Evolutionary conservation across 2,113 vertebrate genomes (phyloP), one percentile per base, ranked within the genome.

Genomic region (Oncorhynchus masou): DNA sequence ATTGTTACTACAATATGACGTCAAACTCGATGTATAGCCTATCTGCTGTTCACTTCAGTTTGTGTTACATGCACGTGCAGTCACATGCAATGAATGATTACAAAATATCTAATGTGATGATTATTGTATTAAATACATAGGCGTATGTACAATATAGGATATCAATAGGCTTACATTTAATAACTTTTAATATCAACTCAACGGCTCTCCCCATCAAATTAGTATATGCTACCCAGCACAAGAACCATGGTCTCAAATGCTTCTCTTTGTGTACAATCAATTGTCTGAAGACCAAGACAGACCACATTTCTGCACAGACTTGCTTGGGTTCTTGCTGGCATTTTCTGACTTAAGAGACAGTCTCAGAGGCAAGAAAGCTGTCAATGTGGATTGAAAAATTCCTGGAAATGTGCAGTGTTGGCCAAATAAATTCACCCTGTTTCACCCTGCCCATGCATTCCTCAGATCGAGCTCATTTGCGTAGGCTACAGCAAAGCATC

Each of bases 271-370:
- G 70, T 70, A 62, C 60, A 69, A 66, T 67, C 25, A 72, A 45
- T 11, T 45, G 39, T 45, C 9, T 45, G 39, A 45, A 45, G 39
- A 11, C 39, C 9, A 45, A 16, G 79, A 75, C 25, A 29, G 62
- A 74, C 77, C 34, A 74, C 81, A 79, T 85, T 79, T 72, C 77
- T 45, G 39, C 39, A 45, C 39, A 45, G 9, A 45, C 39, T 11
- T 11, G 3, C 9, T 39, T 27, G 29, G 57, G 31, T 59, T 73
- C 20, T 29, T 45, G 2, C 16, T 12, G 22, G 6, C 34, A 62
- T 62, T 62, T 9, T 24, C 20, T 6, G 19, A 11, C 39, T 24
- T 64, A 5, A 39, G 39, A 11, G 39, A 9, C 8, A 16, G 27
- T 54, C 16, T 31, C 51, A 29, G 51, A 45, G 4, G 51, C 4